Percentiles rank a stretch among this genome's conserved stretches.
Evolutionary conservation across 2,113 vertebrate genomes (phyloP).

Genomic region (Macroglossus sobrinus): DNA sequence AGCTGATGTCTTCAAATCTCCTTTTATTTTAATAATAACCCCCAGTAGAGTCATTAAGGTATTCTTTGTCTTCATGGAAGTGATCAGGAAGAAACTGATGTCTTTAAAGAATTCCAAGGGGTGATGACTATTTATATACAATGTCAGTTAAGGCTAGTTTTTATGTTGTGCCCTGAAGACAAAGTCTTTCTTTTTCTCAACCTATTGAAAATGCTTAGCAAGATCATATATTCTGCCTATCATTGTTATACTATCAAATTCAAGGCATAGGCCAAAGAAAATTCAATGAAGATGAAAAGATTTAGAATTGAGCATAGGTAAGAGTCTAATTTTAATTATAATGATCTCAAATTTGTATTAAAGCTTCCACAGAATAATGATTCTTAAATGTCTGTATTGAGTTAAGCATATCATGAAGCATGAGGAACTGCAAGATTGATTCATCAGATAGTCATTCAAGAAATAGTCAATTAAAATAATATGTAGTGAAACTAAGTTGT

Average conservation of each 20-base stretch:
- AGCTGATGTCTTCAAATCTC: slow-evolving; percentile 72
- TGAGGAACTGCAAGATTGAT: slow-evolving; percentile 48
- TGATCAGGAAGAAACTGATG: slow-evolving; percentile 51
- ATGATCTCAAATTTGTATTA: slow-evolving; percentile 46
- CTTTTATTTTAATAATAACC: slow-evolving; percentile 80
- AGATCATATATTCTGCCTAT: slow-evolving; percentile 69
- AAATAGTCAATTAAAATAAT: slow-evolving; percentile 70
- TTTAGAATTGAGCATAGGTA: slow-evolving; percentile 28
- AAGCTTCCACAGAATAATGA: slow-evolving; percentile 42
- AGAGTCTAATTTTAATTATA: slow-evolving; percentile 46
- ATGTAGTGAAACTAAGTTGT: slow-evolving; percentile 57
- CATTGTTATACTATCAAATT: slow-evolving; percentile 67
- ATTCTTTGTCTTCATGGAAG: slow-evolving; percentile 71
- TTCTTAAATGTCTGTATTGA: slow-evolving; percentile 60
- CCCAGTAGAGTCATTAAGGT: slow-evolving; percentile 65
- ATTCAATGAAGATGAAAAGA: slow-evolving; percentile 68
- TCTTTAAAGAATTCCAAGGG: slow-evolving; percentile 59
- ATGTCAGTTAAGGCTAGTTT: slow-evolving; percentile 69
- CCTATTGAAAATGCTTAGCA: slow-evolving; percentile 42
- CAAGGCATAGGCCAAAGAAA: slow-evolving; percentile 57
- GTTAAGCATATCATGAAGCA: slow-evolving; percentile 44
- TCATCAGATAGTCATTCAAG: slow-evolving; percentile 69
- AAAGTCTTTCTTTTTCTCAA: slow-evolving; percentile 15
- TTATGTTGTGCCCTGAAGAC: slow-evolving; percentile 49
- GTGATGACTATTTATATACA: slow-evolving; percentile 59